Evolutionary conservation across 2,113 vertebrate genomes (phyloP), one percentile per base, ranked within the genome.

Genomic region (Anguilla japonica): DNA sequence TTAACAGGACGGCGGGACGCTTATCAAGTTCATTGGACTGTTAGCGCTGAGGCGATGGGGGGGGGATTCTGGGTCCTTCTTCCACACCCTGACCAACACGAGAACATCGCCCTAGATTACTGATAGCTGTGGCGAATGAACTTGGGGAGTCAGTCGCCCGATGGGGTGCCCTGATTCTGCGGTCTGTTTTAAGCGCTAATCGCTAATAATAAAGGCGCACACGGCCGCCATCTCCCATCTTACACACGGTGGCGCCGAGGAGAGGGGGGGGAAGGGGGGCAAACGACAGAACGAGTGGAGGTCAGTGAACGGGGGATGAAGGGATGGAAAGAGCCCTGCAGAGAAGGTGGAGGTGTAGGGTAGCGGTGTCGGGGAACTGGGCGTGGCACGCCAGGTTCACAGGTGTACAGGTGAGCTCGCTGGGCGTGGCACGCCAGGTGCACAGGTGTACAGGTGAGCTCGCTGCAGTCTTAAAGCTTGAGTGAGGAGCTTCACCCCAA

Each of bases 51-150:
- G 94, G 96, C 95, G 94, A 95, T 95, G 95, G 94, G 94, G 93
- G 93, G 94, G 94, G 89, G 94, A 91, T 93, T 94, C 93, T 88
- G 92, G 94, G 95, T 93, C 91, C 34, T 93, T 94, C 95, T 94
- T 94, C 94, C 91, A 93, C 93, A 94, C 94, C 94, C 94, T 90
- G 94, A 92, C 94, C 92, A 94, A 56, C 79, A 57, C 78, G 20
- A 92, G 94, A 14, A 94, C 94, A 95, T 94, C 94, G 94, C 92
- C 95, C 94, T 96, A 95, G 94, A 97, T 96, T 97, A 97, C 96
- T 96, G 96, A 97, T 97, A 96, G 96, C 95, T 95, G 96, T 96
- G 96, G 97, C 97, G 97, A 97, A 97, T 97, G 97, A 97, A 98
- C 95, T 96, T 96, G 96, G 96, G 95, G 96, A 97, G 96, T 95